These are phyloP conservation scores for Platygyra sinensis DNA, from an alignment of 64 coral and sea anemone species.

Conservation along the genomic window DNA sequence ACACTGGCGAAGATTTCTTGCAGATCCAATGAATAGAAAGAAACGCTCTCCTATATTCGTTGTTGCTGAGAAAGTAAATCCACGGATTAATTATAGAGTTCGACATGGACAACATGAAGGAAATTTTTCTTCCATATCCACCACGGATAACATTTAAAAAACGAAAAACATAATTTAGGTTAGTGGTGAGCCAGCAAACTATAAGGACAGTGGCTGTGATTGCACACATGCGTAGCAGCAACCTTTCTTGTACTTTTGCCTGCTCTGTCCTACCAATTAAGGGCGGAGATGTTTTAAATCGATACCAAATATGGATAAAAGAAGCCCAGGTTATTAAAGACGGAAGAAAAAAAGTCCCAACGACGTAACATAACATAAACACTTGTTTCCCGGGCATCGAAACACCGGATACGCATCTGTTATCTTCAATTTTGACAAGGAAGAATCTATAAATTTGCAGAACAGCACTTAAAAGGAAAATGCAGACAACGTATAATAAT, in stretches of 20 bases:
- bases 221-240: not conserved
- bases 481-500: not conserved
- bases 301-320: not conserved
- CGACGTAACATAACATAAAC: not conserved
- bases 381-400: not conserved
- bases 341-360: not conserved
- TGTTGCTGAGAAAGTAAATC: conserved; percentile 22
- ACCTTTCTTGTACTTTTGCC: not conserved
- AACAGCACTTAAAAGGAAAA: not conserved
- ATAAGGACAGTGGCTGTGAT: conserved; percentile 5
- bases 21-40: not conserved
- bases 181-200: not conserved
- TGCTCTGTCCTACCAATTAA: not conserved
- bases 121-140: not conserved
- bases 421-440: not conserved
- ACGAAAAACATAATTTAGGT: not conserved
- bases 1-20: not conserved
- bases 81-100: not conserved
- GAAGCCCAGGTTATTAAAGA: not conserved
- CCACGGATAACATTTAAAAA: no score
- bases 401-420: not conserved
- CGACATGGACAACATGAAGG: not conserved
- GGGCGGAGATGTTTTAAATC: not conserved
- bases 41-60: not conserved
- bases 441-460: not conserved